Evolutionary conservation across 2,888 invertebrate species (phyloP), one percentile per base, ranked within the genome.

Genomic region (Chrysolina americana): DNA sequence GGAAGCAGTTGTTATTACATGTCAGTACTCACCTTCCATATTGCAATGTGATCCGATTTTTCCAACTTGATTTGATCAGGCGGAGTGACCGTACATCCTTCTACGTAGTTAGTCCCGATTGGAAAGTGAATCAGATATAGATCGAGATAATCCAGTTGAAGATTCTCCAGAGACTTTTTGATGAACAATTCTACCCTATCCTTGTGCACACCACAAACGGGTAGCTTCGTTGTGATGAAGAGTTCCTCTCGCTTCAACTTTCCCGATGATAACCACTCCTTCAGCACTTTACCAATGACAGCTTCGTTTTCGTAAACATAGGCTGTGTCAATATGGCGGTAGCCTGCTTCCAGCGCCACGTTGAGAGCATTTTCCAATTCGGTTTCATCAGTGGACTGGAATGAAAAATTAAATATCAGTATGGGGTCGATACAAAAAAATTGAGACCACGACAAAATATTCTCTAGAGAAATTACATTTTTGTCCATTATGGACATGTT

Each of bases 241-340:
- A 96, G 87, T 28, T 96, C 94, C 41, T 94, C 94, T 80, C 86
- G 77, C 70, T 81, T 85, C 13, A 86, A 48, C 83, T 91, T 92
- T 73, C 94, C 93, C 8, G 90, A 90, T 59, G 91, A 91, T 41
- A 96, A 87, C 93, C 94, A 94, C 76, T 91, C 90, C 78, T 92
- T 91, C 0, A 96, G 88, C 0, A 94, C 93, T 47, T 91, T 91
- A 0, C 96, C 96, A 79, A 96, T 91, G 0, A 91, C 91, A 1
- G 90, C 89, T 85, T 96, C 96, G 83, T 96, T 96, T 78, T 92
- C 90, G 84, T 96, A 96, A 3, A 91, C 93, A 5, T 92, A 90
- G 0, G 96, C 96, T 0, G 95, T 92, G 87, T 96, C 96, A 77
- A 96, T 94, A 83, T 95, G 95, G 5, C 96, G 91, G 86, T 96